Base-by-base conservation (phyloP, 2,113 vertebrate genomes). In the Turnix velox region DNA sequence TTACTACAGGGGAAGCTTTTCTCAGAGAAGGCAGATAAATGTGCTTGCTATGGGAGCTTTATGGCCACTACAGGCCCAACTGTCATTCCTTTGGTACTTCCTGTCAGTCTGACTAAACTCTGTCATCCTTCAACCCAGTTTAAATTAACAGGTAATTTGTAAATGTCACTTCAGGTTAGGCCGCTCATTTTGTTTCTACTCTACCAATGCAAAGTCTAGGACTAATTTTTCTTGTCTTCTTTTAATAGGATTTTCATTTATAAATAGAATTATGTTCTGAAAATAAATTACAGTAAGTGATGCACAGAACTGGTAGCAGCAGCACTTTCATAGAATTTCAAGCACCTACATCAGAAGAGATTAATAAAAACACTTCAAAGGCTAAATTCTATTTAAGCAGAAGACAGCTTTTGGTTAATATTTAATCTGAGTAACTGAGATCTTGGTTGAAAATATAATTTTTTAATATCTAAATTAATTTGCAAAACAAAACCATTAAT, bases 131-230 rank as follows among this genome's bases (percentile, higher is more conserved):
- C 99, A 99, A 98, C 98, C 98, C 98, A 98, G 98, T 99, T 98
- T 98, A 99, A 99, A 99, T 99, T 99, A 99, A 99, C 99, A 99
- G 99, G 99, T 99, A 99, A 99, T 99, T 99, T 99, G 99, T 99
- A 99, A 99, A 99, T 98, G 99, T 99, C 99, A 99, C 99, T 99
- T 99, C 98, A 98, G 98, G 98, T 99, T 99, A 99, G 99, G 98
- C 97, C 97, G 97, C 98, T 99, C 98, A 99, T 99, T 99, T 99
- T 99, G 98, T 98, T 99, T 98, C 98, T 97, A 98, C 98, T 98
- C 98, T 98, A 99, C 98, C 98, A 98, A 98, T 98, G 98, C 98
- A 98, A 98, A 97, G 97, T 97, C 97, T 97, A 97, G 93, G 97
- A 98, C 98, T 99, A 99, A 99, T 99, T 99, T 99, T 99, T 99